Percentiles rank a stretch among this genome's conserved stretches.
Evolutionary conservation across 2,113 vertebrate species (phyloP).

Genomic region (Mungos mungo): DNA sequence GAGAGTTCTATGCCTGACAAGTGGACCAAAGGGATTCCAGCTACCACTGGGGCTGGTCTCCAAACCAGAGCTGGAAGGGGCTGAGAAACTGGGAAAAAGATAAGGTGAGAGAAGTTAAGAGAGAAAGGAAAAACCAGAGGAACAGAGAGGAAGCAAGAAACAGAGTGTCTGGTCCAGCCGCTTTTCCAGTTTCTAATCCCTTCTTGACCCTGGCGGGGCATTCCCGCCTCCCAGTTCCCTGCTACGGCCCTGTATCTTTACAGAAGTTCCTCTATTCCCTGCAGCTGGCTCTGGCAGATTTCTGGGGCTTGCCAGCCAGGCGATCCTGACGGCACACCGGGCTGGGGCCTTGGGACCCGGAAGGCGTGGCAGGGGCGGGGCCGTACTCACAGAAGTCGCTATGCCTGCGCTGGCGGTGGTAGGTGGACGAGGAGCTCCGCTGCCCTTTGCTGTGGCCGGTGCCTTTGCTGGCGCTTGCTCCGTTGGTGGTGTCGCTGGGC

Average conservation of each 20-base stretch:
- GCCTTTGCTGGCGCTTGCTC: conserved; percentile 89
- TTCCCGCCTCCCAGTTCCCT: background rate
- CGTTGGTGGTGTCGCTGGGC: conserved; percentile 91
- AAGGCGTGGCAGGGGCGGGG: accelerated
- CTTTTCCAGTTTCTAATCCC: background rate
- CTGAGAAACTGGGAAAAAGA: background rate
- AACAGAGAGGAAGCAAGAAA: background rate
- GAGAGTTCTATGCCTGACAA: background rate
- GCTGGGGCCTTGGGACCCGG: accelerated
- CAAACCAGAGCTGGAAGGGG: background rate
- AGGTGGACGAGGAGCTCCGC: conserved; percentile 89
- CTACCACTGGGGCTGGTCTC: background rate
- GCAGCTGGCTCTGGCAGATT: background rate
- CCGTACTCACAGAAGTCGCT: conserved; percentile 94
- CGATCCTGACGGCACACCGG: accelerated
- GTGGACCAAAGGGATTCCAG: background rate
- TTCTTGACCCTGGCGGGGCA: background rate
- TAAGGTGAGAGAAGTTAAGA: background rate
- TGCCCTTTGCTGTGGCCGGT: conserved; percentile 92
- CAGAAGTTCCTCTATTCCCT: background rate
- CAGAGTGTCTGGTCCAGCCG: background rate
- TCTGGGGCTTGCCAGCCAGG: background rate
- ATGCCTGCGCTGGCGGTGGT: conserved; percentile 95
- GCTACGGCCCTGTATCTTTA: background rate
- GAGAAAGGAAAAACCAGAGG: background rate